Evolutionary conservation across 2,888 invertebrate species (phyloP).

Genomic region (Hypena proboscidalis): DNA sequence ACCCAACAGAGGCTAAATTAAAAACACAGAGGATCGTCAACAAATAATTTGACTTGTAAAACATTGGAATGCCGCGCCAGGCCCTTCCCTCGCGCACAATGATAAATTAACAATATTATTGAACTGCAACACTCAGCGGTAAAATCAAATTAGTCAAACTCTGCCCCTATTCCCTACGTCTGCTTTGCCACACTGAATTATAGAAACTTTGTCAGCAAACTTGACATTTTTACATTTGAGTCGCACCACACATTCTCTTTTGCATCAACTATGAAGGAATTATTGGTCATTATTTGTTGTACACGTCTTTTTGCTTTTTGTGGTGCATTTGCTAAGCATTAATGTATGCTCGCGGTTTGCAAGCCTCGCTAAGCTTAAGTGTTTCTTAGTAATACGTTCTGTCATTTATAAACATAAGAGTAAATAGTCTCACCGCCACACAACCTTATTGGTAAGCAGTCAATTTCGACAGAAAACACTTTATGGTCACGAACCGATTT

Average conservation of each 20-base stretch:
- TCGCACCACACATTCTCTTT: slow-evolving; percentile 46
- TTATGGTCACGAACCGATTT: slow-evolving; percentile 16
- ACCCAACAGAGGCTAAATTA: not conserved
- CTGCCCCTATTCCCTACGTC: slow-evolving; percentile 38
- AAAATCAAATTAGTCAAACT: slow-evolving; percentile 70
- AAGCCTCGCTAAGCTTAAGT: slow-evolving; percentile 52
- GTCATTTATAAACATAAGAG: slow-evolving; percentile 36
- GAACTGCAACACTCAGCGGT: slow-evolving; percentile 50
- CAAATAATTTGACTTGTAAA: slow-evolving; percentile 15
- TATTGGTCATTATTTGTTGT: slow-evolving; percentile 73
- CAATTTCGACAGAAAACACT: slow-evolving; percentile 9
- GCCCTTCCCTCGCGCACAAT: slow-evolving; percentile 52
- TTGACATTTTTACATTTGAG: slow-evolving; percentile 48
- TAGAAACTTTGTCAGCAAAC: slow-evolving; percentile 57
- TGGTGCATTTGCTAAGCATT: slow-evolving; percentile 68
- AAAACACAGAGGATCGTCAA: not conserved
- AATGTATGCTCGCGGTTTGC: slow-evolving; percentile 73
- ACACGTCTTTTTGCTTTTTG: slow-evolving; percentile 58
- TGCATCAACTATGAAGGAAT: slow-evolving; percentile 68
- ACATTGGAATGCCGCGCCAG: slow-evolving; percentile 16
- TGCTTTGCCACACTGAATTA: slow-evolving; percentile 51
- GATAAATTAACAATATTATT: slow-evolving; percentile 79
- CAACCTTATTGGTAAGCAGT: slow-evolving; percentile 17
- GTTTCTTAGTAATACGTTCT: slow-evolving; percentile 59
- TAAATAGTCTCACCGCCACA: slow-evolving; percentile 17